Percentiles rank a stretch among this genome's conserved stretches.
Evolutionary conservation across 2,888 invertebrate genomes (phyloP).

Genomic region (Sclerodermus sp.): DNA sequence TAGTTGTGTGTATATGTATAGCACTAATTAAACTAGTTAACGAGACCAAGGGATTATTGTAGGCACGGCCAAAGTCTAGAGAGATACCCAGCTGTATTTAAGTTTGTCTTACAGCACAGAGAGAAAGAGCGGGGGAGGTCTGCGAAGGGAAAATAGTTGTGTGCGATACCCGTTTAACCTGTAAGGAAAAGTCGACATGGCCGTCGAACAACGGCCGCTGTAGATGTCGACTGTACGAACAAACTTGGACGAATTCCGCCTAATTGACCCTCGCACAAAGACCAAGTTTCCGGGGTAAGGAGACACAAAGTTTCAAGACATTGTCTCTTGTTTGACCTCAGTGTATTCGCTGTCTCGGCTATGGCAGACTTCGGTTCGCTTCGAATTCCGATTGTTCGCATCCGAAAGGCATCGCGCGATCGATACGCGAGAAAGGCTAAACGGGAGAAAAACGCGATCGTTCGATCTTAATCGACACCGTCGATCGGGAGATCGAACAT

Average conservation of each 20-base stretch:
- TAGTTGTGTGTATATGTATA: constrained; percentile 4
- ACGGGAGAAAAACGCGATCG: too few species aligned
- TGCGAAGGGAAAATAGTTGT: constrained; percentile 17
- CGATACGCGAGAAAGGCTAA: too few species aligned
- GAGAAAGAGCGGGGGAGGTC: neutral
- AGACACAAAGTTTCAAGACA: constrained; percentile 32
- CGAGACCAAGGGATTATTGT: constrained; percentile 20
- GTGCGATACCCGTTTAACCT: constrained; percentile 5
- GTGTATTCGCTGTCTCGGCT: constrained; percentile 21
- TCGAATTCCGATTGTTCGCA: constrained; percentile 2
- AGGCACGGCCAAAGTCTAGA: constrained; percentile 11
- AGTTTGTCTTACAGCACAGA: constrained; percentile 9
- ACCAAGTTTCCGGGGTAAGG: constrained; percentile 25
- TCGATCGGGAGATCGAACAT: too few species aligned
- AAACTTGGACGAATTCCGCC: constrained; percentile 35
- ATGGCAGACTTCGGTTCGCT: constrained; percentile 5
- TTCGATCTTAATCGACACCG: too few species aligned
- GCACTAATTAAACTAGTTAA: constrained; percentile 27
- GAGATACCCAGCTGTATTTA: constrained; percentile 11
- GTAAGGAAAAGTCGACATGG: constrained; percentile 23
- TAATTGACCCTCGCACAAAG: constrained; percentile 44
- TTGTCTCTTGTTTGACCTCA: constrained; percentile 34
- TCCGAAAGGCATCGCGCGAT: neutral
- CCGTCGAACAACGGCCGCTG: constrained; percentile 16
- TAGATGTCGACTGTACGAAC: constrained; percentile 21